Base-by-base conservation (phyloP, 1,140 invertebrate species). In the Bactericera cockerelli region DNA sequence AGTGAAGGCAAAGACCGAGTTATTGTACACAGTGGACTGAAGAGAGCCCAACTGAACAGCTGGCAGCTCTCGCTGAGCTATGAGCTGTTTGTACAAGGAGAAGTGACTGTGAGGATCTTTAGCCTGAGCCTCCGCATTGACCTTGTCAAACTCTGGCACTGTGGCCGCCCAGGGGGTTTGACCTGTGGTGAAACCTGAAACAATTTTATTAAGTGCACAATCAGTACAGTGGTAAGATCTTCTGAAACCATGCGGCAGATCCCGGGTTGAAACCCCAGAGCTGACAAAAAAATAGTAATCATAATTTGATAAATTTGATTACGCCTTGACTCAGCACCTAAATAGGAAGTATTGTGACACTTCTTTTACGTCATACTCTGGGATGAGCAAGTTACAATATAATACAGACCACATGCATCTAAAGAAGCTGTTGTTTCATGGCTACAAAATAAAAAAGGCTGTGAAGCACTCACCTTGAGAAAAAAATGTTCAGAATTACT, bases 11-110 rank as follows among this genome's bases (percentile, higher is more conserved):
- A 82, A 76, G 11, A 82, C 71, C 13, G 59, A 60, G 63, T 80
- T 78, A 2, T 76, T 69, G 2, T 71, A 61, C 6, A 67, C 60
- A 57, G 69, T 68, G 1, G 71, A 65, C 13, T 69, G 67, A 36
- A 74, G 75, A n/a, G 67, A 70, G 3, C 81, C 81, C 64, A 80
- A 73, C 67, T 78, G 73, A 59, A 81, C 77, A 0, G 79, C 76
- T 8, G 71, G 70, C 14, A 71, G 71, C 10, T 67, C 61, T 33
- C 76, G 70, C 57, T 74, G 64, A 24, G 71, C 65, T 4, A 75
- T 58, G 11, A 81, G 66, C 49, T 71, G 67, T 31, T 67, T 67
- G 58, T 67, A 70, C 1, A 65, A 56, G 38, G 65, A 65, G 10
- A 62, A 49, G 38, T 67, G 64, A 57, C 63, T 66, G 24, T 64